Conservation (phyloP, 2,113 vertebrate species). For the Willisornis vidua region DNA sequence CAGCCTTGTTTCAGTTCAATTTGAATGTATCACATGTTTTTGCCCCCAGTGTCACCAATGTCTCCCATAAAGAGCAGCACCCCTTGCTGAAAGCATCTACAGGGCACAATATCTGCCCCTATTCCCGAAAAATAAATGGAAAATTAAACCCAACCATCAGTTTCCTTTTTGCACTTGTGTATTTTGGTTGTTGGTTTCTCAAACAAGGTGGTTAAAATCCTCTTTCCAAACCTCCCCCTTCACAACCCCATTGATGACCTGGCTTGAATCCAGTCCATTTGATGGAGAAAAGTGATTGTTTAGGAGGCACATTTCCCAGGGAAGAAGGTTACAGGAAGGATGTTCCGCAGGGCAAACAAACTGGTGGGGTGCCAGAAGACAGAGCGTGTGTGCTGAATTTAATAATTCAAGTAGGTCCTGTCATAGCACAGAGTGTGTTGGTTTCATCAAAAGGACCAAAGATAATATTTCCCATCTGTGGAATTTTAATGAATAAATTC, state of each 20-base stretch:
- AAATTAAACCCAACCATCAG: background rate
- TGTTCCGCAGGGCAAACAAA: background rate
- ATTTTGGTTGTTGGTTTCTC: background rate
- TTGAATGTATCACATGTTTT: background rate
- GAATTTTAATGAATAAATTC: constrained; percentile 37
- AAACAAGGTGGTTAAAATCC: background rate
- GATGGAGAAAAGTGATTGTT: background rate
- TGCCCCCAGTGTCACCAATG: background rate
- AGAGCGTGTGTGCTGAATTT: background rate
- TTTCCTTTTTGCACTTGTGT: background rate
- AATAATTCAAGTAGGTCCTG: background rate
- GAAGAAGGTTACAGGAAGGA: background rate
- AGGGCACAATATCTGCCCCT: background rate
- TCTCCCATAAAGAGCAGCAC: background rate
- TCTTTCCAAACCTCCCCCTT: background rate
- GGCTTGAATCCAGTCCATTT: background rate
- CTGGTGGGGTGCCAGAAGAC: constrained; percentile 18
- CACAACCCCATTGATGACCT: background rate
- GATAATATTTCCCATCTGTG: constrained; percentile 49
- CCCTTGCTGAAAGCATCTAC: background rate
- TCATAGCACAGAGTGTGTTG: background rate
- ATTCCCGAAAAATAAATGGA: background rate
- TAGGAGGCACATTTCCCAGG: background rate
- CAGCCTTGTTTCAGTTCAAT: background rate
- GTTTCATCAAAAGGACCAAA: constrained; percentile 17